These are phyloP conservation scores for Oscheius sp. DNA, from an alignment of 2,888 invertebrate genomes.

Conservation along the genomic window DNA sequence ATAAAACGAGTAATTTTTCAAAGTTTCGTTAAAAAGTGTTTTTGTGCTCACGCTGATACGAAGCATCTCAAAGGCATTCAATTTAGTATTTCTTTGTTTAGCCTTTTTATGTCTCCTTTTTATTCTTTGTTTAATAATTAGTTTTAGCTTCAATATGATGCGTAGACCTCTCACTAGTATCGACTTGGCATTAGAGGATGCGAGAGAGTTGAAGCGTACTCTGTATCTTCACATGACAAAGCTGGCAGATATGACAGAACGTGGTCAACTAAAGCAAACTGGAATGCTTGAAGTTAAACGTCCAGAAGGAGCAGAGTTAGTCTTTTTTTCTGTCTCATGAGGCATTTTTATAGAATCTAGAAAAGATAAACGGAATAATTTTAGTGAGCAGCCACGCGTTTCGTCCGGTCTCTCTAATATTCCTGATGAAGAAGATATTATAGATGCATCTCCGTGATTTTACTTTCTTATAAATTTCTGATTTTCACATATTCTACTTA, in stretches of 20 bases:
- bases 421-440: neutral
- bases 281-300: neutral
- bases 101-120: neutral
- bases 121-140: no score
- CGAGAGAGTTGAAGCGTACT: slow-evolving; percentile 1
- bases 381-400: neutral
- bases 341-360: neutral
- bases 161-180: slow-evolving; percentile 3
- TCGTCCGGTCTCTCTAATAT: neutral
- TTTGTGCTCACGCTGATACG: no score
- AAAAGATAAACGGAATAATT: neutral
- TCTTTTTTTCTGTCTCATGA: no score
- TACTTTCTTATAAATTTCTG: neutral
- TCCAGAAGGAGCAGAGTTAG: no score
- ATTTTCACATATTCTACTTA: neutral
- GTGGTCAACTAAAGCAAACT: neutral
- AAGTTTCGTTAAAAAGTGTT: no score
- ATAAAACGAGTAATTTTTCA: no score
- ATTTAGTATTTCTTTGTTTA: neutral
- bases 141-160: no score
- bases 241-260: neutral
- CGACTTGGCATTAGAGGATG: slow-evolving; percentile 7
- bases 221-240: neutral
- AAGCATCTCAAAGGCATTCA: no score
- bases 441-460: slow-evolving; percentile 2